A percentile compares a stretch with the other conserved stretches of the same genome.
Evolutionary conservation across 2,888 invertebrate species (phyloP).

Genomic region (Drosophila niveifrons): DNA sequence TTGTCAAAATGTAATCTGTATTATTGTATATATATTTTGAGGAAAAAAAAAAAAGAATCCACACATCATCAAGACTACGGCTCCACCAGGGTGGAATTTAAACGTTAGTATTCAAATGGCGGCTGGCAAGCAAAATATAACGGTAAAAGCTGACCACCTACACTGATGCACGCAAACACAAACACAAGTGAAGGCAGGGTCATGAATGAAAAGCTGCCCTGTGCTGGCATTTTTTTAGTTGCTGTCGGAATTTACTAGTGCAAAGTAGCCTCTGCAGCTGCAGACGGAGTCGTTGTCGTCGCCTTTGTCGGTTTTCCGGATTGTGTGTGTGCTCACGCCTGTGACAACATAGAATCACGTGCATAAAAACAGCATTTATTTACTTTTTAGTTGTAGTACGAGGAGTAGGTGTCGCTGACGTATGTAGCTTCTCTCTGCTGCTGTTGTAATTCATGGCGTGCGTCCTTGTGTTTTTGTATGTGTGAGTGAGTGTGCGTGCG

Average conservation of each 20-base stretch:
- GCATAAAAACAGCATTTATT: conserved; percentile 69
- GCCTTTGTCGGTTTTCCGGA: conserved; percentile 38
- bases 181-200: conserved; percentile 22
- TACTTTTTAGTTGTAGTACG: conserved; percentile 45
- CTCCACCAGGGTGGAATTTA: background rate
- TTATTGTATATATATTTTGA: conserved; percentile 16
- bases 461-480: conserved; percentile 37
- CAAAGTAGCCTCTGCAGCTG: conserved; percentile 61
- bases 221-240: conserved; percentile 61
- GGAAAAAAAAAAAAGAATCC: background rate
- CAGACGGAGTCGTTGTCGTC: conserved; percentile 44
- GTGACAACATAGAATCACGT: conserved; percentile 71
- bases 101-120: conserved; percentile 46
- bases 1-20: conserved; percentile 47
- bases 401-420: conserved; percentile 35
- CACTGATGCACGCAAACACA: conserved; percentile 19
- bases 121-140: conserved; percentile 24
- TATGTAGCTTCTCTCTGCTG: conserved; percentile 33
- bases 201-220: conserved; percentile 72
- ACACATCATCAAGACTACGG: conserved; percentile 3
- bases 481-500: conserved; percentile 14
- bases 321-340: conserved; percentile 46
- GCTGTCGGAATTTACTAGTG: conserved; percentile 73
- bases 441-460: conserved; percentile 57
- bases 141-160: conserved; percentile 47